Conservation (phyloP, 2,888 invertebrate species). For the Hypena proboscidalis region DNA sequence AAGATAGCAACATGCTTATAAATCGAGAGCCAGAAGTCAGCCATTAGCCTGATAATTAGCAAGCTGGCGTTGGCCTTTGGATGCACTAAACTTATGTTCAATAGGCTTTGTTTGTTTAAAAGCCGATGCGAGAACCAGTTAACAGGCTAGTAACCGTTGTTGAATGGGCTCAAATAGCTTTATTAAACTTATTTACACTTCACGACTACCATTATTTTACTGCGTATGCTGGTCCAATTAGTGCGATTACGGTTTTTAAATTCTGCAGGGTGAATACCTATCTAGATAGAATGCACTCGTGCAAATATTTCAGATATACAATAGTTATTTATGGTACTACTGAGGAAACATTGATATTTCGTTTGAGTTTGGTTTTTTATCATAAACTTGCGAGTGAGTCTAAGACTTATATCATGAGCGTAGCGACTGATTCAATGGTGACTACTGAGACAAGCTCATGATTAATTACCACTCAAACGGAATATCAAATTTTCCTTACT, state of each 20-base stretch:
- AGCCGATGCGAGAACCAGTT: slow-evolving; percentile 14
- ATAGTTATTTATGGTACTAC: too few relatives aligned
- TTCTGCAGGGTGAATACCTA: too few relatives aligned
- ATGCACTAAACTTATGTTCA: slow-evolving; percentile 12
- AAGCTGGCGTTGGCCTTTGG: slow-evolving; percentile 10
- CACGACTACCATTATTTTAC: slow-evolving; percentile 15
- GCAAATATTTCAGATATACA: too few relatives aligned
- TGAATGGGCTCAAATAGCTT: slow-evolving; percentile 10
- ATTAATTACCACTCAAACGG: too few relatives aligned
- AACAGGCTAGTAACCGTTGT: background rate
- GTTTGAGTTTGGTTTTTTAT: too few relatives aligned
- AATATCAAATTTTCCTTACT: too few relatives aligned
- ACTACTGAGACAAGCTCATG: too few relatives aligned
- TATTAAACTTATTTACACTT: slow-evolving; percentile 23
- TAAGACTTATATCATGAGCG: too few relatives aligned
- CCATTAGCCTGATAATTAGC: slow-evolving; percentile 31
- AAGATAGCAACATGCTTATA: slow-evolving; percentile 10
- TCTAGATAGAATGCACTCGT: too few relatives aligned
- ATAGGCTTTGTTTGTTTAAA: slow-evolving; percentile 24
- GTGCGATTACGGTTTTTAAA: background rate
- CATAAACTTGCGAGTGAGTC: too few relatives aligned
- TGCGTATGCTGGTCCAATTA: background rate
- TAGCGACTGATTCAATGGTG: too few relatives aligned
- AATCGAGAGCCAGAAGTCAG: slow-evolving; percentile 22
- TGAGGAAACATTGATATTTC: too few relatives aligned